Evolutionary conservation across 2,888 invertebrate species (phyloP).

Genomic region (Anagyrus pseudococci): DNA sequence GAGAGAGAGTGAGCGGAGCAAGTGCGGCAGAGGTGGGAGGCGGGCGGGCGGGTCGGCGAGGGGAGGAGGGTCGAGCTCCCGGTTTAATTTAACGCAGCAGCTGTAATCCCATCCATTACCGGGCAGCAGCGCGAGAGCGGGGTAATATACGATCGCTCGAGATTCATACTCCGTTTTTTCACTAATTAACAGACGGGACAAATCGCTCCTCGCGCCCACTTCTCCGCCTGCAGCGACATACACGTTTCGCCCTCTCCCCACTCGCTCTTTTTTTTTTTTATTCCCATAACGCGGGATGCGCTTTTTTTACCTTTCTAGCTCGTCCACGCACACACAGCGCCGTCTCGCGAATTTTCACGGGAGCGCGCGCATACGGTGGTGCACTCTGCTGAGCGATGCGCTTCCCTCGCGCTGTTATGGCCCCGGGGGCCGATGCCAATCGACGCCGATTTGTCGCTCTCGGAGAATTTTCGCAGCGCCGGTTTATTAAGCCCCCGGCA

Average conservation of each 20-base stretch:
- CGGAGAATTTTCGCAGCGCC: no score
- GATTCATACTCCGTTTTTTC: conserved; percentile 63
- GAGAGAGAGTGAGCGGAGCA: no score
- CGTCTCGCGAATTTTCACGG: conserved; percentile 3
- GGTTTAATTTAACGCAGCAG: conserved; percentile 63
- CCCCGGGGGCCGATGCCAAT: neutral
- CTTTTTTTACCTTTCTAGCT: no score
- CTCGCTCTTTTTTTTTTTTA: neutral
- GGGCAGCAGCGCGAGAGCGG: no score
- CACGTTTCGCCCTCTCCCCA: conserved; percentile 45
- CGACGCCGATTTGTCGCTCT: neutral
- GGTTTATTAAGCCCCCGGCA: neutral
- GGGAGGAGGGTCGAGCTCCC: conserved; percentile 39
- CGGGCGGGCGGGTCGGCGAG: neutral
- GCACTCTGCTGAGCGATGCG: no score
- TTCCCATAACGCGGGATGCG: no score
- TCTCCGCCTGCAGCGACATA: neutral
- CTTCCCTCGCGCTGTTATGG: no score
- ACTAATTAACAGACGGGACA: conserved; percentile 64
- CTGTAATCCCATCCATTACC: conserved; percentile 63
- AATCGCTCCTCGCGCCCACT: conserved; percentile 54
- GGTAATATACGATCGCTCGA: conserved; percentile 63
- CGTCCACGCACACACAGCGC: no score
- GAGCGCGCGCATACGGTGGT: neutral
- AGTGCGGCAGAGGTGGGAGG: no score